phyloP scores from a whole-genome alignment of 2,888 invertebrate genomes.

The Allacma fusca region DNA sequence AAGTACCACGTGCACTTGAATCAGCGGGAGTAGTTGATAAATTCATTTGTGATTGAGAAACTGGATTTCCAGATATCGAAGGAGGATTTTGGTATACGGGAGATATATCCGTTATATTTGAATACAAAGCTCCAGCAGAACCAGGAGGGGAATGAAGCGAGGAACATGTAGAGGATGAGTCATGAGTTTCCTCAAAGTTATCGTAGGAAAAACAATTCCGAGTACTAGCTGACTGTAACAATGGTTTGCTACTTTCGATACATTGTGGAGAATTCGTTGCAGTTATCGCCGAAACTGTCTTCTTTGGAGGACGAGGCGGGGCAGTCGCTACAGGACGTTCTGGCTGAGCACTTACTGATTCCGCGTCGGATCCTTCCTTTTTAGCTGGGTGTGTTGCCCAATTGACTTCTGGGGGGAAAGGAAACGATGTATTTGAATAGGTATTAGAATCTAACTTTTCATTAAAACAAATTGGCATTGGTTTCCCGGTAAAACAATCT shows the following conservation, averaged over 20 bases:
- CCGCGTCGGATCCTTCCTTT: constrained; percentile 47
- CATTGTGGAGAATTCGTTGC: constrained; percentile 6
- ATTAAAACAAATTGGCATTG: constrained; percentile 61
- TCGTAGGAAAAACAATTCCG: constrained; percentile 53
- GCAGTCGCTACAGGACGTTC: constrained; percentile 26
- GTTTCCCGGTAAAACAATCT: constrained; percentile 84
- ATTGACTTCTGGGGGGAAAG: constrained; percentile 61
- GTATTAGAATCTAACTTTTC: constrained; percentile 49
- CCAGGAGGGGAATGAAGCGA: constrained; percentile 59
- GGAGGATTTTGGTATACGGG: constrained; percentile 33
- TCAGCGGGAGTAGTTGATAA: constrained; percentile 26
- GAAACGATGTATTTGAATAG: constrained; percentile 58
- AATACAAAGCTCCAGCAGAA: constrained; percentile 53
- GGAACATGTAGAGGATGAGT: constrained; percentile 57
- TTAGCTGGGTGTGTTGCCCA: constrained; percentile 60
- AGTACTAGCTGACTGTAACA: constrained; percentile 32
- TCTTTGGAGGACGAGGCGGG: constrained; percentile 60
- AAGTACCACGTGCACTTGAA: background rate
- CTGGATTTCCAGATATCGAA: background rate
- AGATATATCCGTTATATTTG: constrained; percentile 42
- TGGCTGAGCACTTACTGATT: background rate
- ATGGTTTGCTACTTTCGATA: constrained; percentile 33
- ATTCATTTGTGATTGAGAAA: constrained; percentile 30
- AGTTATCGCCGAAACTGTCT: constrained; percentile 41
- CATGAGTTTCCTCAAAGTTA: constrained; percentile 55